Percentiles rank a stretch among this genome's conserved stretches.
These are phyloP conservation scores for Gambusia holbrooki DNA, from an alignment of 2,113 vertebrate genomes.

Conservation along the genomic window DNA sequence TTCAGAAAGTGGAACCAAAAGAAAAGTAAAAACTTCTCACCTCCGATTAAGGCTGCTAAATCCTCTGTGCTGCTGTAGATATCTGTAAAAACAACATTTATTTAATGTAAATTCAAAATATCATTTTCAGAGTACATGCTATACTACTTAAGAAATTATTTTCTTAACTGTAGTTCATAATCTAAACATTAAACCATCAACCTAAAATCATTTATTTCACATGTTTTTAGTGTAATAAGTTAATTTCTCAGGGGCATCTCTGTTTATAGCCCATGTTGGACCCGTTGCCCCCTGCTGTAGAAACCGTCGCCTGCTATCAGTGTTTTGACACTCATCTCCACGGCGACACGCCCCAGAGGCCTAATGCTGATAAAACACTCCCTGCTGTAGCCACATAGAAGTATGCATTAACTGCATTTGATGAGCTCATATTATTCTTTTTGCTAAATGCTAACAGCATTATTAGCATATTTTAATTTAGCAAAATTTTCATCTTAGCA, in stretches of 20 bases:
- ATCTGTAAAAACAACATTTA: slow-evolving; percentile 17
- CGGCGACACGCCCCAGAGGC: slow-evolving; percentile 40
- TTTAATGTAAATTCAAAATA: background rate
- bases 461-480: no score
- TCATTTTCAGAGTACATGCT: no score
- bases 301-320: slow-evolving; percentile 24
- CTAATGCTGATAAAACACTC: slow-evolving; percentile 58
- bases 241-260: background rate
- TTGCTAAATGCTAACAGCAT: no score
- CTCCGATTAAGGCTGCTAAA: slow-evolving; percentile 43
- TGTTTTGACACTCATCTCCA: slow-evolving; percentile 50
- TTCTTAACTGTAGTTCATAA: no score
- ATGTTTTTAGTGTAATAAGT: background rate
- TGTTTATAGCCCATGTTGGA: background rate
- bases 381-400: slow-evolving; percentile 11
- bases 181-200: no score
- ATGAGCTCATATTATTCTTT: no score
- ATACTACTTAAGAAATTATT: no score
- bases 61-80: background rate
- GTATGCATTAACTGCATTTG: background rate
- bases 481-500: no score
- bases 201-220: background rate
- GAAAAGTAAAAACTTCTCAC: slow-evolving; percentile 26
- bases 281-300: slow-evolving; percentile 28
- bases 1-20: no score